These are phyloP conservation scores for Tryphoninae sp. DNA, from an alignment of 2,888 invertebrate species.

Conservation along the genomic window DNA sequence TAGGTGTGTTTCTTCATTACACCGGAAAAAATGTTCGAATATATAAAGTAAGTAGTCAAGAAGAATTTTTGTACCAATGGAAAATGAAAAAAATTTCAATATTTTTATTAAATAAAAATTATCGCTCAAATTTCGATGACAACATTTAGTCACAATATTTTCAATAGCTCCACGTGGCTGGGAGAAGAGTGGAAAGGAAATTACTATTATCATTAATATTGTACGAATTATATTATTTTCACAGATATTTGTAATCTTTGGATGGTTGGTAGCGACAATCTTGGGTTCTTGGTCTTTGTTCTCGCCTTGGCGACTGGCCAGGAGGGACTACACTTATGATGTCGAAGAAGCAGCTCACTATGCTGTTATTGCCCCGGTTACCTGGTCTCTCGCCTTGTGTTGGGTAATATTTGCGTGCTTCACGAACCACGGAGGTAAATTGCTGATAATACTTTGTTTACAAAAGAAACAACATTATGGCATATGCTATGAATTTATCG, in stretches of 20 bases:
- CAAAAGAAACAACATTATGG: background rate
- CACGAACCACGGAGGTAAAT: constrained; percentile 82
- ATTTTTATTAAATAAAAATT: background rate
- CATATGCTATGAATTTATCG: constrained; percentile 8
- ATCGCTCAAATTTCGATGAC: background rate
- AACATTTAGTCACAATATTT: too few species aligned
- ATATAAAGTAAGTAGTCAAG: constrained; percentile 76
- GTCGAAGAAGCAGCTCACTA: constrained; percentile 85
- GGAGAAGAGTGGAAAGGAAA: constrained; percentile 14
- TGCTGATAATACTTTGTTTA: background rate
- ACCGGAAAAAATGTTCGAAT: constrained; percentile 80
- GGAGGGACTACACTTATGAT: constrained; percentile 84
- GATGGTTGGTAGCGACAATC: constrained; percentile 83
- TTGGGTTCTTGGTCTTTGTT: constrained; percentile 84
- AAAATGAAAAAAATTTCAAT: background rate
- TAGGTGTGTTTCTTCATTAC: constrained; percentile 84
- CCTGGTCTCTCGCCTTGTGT: constrained; percentile 84
- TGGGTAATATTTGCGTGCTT: constrained; percentile 87
- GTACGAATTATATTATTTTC: constrained; percentile 49
- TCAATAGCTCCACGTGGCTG: too few species aligned
- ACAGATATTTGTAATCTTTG: constrained; percentile 83
- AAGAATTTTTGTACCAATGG: background rate
- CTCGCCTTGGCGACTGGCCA: constrained; percentile 84
- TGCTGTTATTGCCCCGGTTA: constrained; percentile 86
- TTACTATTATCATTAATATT: background rate